A percentile compares a stretch with the other conserved stretches of the same genome.
Conservation (phyloP, 1,140 invertebrate genomes). For the Glomeris maerens region DNA sequence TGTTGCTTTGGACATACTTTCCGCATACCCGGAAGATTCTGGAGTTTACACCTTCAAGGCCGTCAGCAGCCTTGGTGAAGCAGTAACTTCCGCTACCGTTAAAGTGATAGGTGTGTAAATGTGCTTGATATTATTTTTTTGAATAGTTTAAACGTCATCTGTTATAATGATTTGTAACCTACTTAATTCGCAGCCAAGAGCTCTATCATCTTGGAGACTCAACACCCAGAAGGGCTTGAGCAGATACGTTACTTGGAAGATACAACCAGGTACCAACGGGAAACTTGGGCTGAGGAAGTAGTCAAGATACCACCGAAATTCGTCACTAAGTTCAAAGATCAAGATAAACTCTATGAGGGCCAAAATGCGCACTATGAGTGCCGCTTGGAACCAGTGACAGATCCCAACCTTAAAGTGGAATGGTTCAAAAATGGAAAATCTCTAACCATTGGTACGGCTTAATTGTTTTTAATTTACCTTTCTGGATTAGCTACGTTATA, state of each 20-base stretch:
- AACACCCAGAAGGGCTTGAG: conserved; percentile 71
- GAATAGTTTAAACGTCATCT: conserved; percentile 1
- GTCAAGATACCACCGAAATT: conserved; percentile 68
- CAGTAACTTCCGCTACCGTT: conserved; percentile 79
- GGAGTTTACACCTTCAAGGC: conserved; percentile 90
- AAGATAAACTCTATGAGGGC: conserved; percentile 73
- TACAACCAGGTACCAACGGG: conserved; percentile 63
- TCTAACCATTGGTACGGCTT: conserved; percentile 52
- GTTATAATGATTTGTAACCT: conserved; percentile 16
- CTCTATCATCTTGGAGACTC: conserved; percentile 65
- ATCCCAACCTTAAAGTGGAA: conserved; percentile 81
- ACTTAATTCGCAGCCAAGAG: conserved; percentile 49
- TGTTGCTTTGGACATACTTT: conserved; percentile 85
- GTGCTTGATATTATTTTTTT: conserved; percentile 10
- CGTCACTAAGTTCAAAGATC: conserved; percentile 65
- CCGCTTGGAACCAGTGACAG: conserved; percentile 89
- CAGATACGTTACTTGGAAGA: conserved; percentile 85
- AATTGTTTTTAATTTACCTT: conserved; percentile 15
- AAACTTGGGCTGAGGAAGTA: conserved; percentile 65
- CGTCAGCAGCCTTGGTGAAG: conserved; percentile 78
- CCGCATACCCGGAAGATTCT: conserved; percentile 90
- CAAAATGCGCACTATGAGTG: conserved; percentile 95
- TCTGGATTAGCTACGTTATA: conserved; percentile 7
- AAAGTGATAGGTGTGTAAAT: conserved; percentile 47
- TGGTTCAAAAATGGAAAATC: conserved; percentile 85